A percentile compares a stretch with the other conserved stretches of the same genome.
phyloP scores from a whole-genome alignment of 1,140 invertebrate genomes.

The Laupala kohalensis region DNA sequence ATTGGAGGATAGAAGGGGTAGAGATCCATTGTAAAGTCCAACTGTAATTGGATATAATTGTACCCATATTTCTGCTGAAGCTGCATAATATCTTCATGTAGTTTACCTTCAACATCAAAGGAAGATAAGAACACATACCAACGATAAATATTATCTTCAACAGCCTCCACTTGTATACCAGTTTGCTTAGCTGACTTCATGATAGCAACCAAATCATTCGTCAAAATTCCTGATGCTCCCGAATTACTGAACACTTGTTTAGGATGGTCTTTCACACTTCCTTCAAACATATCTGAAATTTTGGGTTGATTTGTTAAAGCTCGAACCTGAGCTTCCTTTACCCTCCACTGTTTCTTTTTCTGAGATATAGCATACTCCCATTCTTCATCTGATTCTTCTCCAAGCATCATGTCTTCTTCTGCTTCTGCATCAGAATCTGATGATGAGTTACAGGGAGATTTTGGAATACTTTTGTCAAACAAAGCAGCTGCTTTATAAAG shows the following conservation, averaged over 20 bases:
- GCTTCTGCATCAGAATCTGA: conserved; percentile 13
- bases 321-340: conserved; percentile 23
- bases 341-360: conserved; percentile 26
- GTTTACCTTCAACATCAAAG: conserved; percentile 22
- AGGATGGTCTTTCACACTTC: conserved; percentile 18
- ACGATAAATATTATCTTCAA: conserved; percentile 28
- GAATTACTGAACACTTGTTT: conserved; percentile 26
- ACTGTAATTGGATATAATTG: conserved; percentile 25
- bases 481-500: conserved; percentile 11
- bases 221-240: conserved; percentile 26
- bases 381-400: conserved; percentile 18
- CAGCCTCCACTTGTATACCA: conserved; percentile 25
- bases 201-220: conserved; percentile 26
- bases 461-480: not conserved
- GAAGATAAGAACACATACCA: conserved; percentile 25
- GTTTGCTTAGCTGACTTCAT: conserved; percentile 22
- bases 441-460: conserved; percentile 1
- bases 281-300: conserved; percentile 18
- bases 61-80: conserved; percentile 23
- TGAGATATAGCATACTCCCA: conserved; percentile 23
- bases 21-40: conserved; percentile 28
- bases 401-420: conserved; percentile 11
- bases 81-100: conserved; percentile 20
- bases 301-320: conserved; percentile 21
- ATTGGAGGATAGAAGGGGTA: conserved; percentile 29